Evolutionary conservation across 1,140 invertebrate genomes (phyloP).

Genomic region (Oncopodura yosiiana): DNA sequence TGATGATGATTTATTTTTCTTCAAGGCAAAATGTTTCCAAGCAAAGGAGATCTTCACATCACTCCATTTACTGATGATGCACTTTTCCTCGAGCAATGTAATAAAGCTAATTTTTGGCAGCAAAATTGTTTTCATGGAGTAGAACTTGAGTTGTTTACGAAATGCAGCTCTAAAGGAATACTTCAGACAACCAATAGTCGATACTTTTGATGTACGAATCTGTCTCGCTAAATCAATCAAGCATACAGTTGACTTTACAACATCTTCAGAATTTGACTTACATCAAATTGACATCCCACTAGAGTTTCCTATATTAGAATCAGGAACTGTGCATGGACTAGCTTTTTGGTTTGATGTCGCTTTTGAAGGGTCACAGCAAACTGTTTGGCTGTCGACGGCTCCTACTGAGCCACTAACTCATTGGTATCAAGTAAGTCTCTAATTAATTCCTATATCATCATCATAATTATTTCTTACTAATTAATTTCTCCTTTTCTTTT

Average conservation of each 20-base stretch:
- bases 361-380: slow-evolving; percentile 80
- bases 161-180: slow-evolving; percentile 93
- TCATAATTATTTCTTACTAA: background rate
- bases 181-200: slow-evolving; percentile 88
- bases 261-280: slow-evolving; percentile 85
- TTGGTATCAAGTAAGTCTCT: slow-evolving; percentile 77
- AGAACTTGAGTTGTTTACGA: slow-evolving; percentile 78
- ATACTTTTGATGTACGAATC: slow-evolving; percentile 97
- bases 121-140: slow-evolving; percentile 98
- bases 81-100: slow-evolving; percentile 95
- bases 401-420: slow-evolving; percentile 98
- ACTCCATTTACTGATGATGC: slow-evolving; percentile 98
- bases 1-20: slow-evolving; percentile 21
- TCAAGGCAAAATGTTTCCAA: slow-evolving; percentile 83
- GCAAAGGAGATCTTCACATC: slow-evolving; percentile 89
- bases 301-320: slow-evolving; percentile 82
- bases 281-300: slow-evolving; percentile 93
- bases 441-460: background rate
- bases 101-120: slow-evolving; percentile 98
- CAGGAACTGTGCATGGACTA: slow-evolving; percentile 90
- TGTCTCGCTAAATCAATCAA: slow-evolving; percentile 90
- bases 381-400: slow-evolving; percentile 95
- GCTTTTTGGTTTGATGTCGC: slow-evolving; percentile 99
- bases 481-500: slow-evolving; percentile 12
- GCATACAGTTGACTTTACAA: slow-evolving; percentile 91